Evolutionary conservation across 2,797 vertebrate species (phyloP).

Genomic region (Arremon aurantiirostris): DNA sequence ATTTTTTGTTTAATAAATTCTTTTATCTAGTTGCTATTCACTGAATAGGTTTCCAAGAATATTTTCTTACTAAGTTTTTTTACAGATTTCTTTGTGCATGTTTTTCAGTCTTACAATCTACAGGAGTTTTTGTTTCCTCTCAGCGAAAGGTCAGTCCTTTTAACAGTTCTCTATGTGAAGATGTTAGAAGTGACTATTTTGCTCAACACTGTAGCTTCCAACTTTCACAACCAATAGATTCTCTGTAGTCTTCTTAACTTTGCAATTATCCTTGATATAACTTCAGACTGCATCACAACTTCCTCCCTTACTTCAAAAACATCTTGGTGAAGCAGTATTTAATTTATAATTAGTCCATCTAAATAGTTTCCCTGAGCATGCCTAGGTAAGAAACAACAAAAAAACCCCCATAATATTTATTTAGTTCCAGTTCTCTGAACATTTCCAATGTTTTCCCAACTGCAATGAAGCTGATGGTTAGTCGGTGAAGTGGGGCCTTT

Average conservation of each 20-base stretch:
- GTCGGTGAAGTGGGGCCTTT: neutral
- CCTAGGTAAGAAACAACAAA: neutral
- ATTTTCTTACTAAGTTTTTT: neutral
- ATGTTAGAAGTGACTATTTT: neutral
- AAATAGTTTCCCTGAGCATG: neutral
- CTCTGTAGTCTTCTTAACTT: neutral
- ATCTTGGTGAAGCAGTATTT: neutral
- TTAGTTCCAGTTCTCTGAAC: neutral
- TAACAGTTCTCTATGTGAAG: neutral
- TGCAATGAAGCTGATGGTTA: neutral
- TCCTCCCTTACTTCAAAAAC: neutral
- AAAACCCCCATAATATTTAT: neutral
- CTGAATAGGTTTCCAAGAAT: neutral
- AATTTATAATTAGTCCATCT: neutral
- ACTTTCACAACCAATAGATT: neutral
- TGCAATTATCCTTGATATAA: neutral
- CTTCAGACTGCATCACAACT: neutral
- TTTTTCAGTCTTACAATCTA: neutral
- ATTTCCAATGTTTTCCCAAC: neutral
- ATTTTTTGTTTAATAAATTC: neutral
- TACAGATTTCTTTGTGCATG: neutral
- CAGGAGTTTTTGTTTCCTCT: neutral
- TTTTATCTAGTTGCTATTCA: neutral
- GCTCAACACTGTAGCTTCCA: neutral
- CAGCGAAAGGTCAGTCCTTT: constrained; percentile 52